phyloP scores from a whole-genome alignment of 2,888 invertebrate species.

The Augiades crinisus region DNA sequence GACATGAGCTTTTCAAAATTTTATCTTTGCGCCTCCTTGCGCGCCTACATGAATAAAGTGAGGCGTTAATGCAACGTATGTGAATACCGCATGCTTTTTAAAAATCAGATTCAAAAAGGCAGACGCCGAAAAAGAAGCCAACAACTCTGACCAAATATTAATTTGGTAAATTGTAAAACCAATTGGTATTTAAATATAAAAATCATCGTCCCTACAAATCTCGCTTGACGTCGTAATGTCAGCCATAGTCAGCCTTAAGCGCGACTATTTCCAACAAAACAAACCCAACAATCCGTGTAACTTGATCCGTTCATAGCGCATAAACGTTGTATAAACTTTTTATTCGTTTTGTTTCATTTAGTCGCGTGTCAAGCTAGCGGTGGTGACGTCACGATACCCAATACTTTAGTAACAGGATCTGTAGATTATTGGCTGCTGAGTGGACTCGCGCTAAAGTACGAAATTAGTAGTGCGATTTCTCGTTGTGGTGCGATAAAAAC shows the following conservation, averaged over 20 bases:
- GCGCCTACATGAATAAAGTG: too few relatives aligned
- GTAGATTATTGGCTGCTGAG: conserved; percentile 41
- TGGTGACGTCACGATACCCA: conserved; percentile 40
- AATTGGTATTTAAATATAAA: not conserved
- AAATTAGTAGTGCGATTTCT: not conserved
- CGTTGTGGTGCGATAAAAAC: not conserved
- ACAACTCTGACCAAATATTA: too few relatives aligned
- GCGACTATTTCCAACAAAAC: not conserved
- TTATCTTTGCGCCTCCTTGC: too few relatives aligned
- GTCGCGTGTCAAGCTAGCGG: conserved; percentile 30
- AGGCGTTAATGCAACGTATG: too few relatives aligned
- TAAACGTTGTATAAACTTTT: conserved; percentile 6
- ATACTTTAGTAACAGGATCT: conserved; percentile 46
- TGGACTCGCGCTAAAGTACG: conserved; percentile 11
- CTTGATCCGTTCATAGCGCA: conserved; percentile 12
- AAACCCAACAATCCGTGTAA: conserved; percentile 1
- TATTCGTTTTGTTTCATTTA: conserved; percentile 22
- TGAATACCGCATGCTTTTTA: too few relatives aligned
- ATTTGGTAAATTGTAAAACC: not conserved
- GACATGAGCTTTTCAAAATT: too few relatives aligned
- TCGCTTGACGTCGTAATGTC: too few relatives aligned
- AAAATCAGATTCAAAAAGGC: too few relatives aligned
- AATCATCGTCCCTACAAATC: not conserved
- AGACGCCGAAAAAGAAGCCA: too few relatives aligned
- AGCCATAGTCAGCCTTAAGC: not conserved